These are phyloP conservation scores for Aramus guarauna DNA, from an alignment of 2,113 vertebrate species.

Conservation along the genomic window DNA sequence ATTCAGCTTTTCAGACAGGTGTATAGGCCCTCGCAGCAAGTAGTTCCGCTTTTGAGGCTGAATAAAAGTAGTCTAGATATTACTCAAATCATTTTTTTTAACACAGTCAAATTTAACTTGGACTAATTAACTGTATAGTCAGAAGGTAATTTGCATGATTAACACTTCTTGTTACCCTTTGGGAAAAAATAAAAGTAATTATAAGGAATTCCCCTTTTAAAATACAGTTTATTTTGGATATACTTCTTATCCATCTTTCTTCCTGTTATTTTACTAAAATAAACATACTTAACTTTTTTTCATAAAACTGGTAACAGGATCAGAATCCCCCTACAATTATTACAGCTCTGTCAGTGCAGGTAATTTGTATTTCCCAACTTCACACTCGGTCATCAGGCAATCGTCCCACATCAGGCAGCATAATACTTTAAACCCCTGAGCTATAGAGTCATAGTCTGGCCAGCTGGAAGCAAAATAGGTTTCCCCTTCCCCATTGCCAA, in stretches of 20 bases:
- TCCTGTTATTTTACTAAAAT: not conserved
- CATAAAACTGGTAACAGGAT: not conserved
- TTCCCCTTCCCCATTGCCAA: slow-evolving; percentile 45
- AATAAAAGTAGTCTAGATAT: not conserved
- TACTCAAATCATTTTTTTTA: not conserved
- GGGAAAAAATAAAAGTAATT: not conserved
- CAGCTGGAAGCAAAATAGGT: slow-evolving; percentile 48
- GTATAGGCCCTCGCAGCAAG: not conserved
- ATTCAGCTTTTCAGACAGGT: not conserved
- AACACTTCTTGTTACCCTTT: not conserved
- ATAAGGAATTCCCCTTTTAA: not conserved
- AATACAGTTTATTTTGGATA: not conserved
- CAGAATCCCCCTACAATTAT: not conserved
- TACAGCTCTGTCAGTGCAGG: not conserved
- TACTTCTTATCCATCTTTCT: not conserved
- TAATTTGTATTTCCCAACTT: slow-evolving; percentile 18
- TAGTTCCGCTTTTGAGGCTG: not conserved
- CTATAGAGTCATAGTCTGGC: not conserved
- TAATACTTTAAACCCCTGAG: slow-evolving; percentile 20
- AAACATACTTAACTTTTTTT: not conserved
- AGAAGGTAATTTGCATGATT: not conserved
- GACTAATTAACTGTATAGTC: not conserved
- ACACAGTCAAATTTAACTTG: not conserved
- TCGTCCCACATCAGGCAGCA: slow-evolving; percentile 3
- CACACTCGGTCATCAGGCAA: slow-evolving; percentile 29